A percentile compares a stretch with the other conserved stretches of the same genome.
Evolutionary conservation across 1,140 invertebrate genomes (phyloP).

Genomic region (Limonius californicus): DNA sequence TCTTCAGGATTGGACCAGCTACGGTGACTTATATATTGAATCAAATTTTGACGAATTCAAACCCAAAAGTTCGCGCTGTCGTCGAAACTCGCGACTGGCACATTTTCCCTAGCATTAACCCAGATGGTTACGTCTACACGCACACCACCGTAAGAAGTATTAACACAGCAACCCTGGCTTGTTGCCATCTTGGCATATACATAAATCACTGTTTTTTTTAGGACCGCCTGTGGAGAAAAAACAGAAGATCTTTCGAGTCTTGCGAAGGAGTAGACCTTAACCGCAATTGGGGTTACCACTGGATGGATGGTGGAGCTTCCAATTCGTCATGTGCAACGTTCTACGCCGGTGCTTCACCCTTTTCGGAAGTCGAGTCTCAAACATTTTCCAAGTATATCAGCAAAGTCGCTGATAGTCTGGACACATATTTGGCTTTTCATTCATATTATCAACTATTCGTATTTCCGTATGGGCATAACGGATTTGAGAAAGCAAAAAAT

Average conservation of each 20-base stretch:
- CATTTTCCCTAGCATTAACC: constrained; percentile 66
- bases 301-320: constrained; percentile 62
- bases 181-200: neutral
- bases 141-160: constrained; percentile 49
- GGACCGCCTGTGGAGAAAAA: constrained; percentile 68
- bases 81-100: constrained; percentile 65
- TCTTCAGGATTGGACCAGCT: constrained; percentile 50
- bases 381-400: constrained; percentile 54
- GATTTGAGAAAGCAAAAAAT: constrained; percentile 51
- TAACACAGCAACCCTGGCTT: too few species aligned
- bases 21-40: constrained; percentile 59
- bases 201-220: neutral
- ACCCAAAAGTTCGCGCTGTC: constrained; percentile 48
- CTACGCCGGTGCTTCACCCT: constrained; percentile 62
- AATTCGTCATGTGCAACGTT: constrained; percentile 62
- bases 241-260: constrained; percentile 52
- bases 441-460: constrained; percentile 69
- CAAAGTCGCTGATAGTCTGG: constrained; percentile 51
- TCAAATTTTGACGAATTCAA: constrained; percentile 52
- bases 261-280: constrained; percentile 66
- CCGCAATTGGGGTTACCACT: constrained; percentile 69
- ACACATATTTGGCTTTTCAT: constrained; percentile 69
- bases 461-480: constrained; percentile 52
- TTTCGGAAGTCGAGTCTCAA: constrained; percentile 69
- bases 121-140: constrained; percentile 63